Evolutionary conservation across 2,797 vertebrate species (phyloP), one percentile per base, ranked within the genome.

Genomic region (Xiphorhynchus erythropygius): DNA sequence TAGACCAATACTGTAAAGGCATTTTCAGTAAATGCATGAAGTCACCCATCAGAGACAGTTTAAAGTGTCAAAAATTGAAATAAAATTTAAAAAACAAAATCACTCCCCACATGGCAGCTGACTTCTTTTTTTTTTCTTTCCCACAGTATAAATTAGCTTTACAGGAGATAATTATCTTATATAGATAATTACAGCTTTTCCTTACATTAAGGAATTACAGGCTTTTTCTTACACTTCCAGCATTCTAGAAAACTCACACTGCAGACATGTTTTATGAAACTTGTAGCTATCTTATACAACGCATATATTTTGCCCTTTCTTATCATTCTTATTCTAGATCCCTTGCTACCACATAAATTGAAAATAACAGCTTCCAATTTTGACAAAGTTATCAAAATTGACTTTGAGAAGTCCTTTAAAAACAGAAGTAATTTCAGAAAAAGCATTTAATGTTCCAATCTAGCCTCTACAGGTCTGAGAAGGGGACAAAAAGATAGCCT

Each of bases 81-180:
- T 10, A 50, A 70, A 63, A 11, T 21, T 10, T 1, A 0, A 6
- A 52, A 60, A 55, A 67, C 21, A 0, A 24, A 65, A 28, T 59
- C 13, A 59, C 4, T 62, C 7, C 10, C 35, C 8, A 24, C 0
- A 6, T 44, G n/a, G 70, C 6, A 55, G 19, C 9, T 69, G 78
- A 14, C 5, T 64, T 8, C 2, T 3, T 39, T 22, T 10, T 69
- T 63, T 53, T 13, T 69, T 37, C 59, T 53, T 13, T 1, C 0
- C 2, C 19, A 5, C 7, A 33, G 16, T 74, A 44, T 42, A 57
- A 52, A 63, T 63, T 47, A 69, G 4, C 4, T 65, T 10, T 35
- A 37, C 23, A 17, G n/a, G 23, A 73, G 21, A 33, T 7, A 32
- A 52, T 70, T 67, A 70, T 65, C 24, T 50, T 28, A 57, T 37